Conservation (phyloP, 2,888 invertebrate species). For the Ctena decussata region DNA sequence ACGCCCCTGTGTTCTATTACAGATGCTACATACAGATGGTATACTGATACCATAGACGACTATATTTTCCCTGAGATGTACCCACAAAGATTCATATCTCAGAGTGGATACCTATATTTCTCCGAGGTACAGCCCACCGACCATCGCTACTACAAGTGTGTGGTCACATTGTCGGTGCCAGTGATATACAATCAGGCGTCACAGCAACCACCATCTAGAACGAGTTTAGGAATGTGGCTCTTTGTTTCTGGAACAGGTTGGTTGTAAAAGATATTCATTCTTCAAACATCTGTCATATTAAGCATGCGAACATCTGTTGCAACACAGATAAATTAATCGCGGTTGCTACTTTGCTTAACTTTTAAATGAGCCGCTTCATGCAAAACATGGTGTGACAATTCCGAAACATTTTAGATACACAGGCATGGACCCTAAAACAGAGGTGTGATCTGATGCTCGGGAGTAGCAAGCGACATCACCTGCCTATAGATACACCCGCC, state of each 20-base stretch:
- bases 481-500: too few species aligned
- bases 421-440: too few species aligned
- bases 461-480: too few species aligned
- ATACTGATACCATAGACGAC: constrained; percentile 50
- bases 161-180: constrained; percentile 53
- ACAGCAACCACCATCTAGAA: constrained; percentile 72
- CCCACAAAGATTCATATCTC: constrained; percentile 59
- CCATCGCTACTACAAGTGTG: constrained; percentile 50
- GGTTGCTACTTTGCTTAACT: too few species aligned
- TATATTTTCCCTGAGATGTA: constrained; percentile 48
- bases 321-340: too few species aligned
- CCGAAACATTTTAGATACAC: too few species aligned
- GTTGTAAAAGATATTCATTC: too few species aligned
- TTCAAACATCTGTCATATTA: too few species aligned
- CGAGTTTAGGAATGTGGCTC: constrained; percentile 81
- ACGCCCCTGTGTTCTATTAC: constrained; percentile 24
- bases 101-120: constrained; percentile 64
- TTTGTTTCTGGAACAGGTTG: constrained; percentile 75
- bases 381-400: too few species aligned
- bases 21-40: constrained; percentile 60
- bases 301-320: too few species aligned
- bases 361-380: too few species aligned
- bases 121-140: constrained; percentile 65
- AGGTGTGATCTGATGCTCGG: too few species aligned
- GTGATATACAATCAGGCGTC: constrained; percentile 67